Evolutionary conservation across 2,888 invertebrate species (phyloP), one percentile per base, ranked within the genome.

Genomic region (Sisyra terminalis): DNA sequence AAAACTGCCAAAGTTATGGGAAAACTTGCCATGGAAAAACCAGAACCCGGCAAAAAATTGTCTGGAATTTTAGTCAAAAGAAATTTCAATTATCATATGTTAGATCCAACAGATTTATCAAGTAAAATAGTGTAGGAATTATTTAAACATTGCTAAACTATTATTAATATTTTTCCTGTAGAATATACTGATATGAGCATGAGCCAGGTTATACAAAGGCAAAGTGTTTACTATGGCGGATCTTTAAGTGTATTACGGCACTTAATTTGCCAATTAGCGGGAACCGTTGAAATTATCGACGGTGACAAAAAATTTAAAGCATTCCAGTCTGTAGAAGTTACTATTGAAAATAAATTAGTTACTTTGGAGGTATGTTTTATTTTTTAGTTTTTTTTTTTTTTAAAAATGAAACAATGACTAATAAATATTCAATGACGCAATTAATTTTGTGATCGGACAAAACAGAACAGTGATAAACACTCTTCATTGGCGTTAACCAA

Each of bases 1-100:
- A 97, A 96, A 66, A 94, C 92, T 3, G 97, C 97, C 2, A 98
- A 98, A 71, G 93, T 88, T 5, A 94, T 98, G 79, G 98, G 98
- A 0, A 73, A 76, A 2, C 64, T 98, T 47, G 97, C 97, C 0
- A 71, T 86, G 53, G 78, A 82, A 40, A 75, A 78, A 36, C 89
- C 94, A 0, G 72, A 72, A 50, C 75, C 87, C 1, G 85, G 82
- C 10, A 74, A 79, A 45, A 71, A 73, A 46, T 63, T 98, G 3
- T 89, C 94, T 5, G 98, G 98, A 0, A 80, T 98, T 45, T 67
- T 98, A 34, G 92, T 98, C 2, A 96, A 96, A 61, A 71, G 96
- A 44, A 97, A 98, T 64, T 99, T 98, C 60, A 96, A 93, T 64
- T 98, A 97, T 59, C 94, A 97, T 60, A 75, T 99, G 43, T 65